Evolutionary conservation across 2,797 vertebrate species (phyloP).

Genomic region (Botia kubotai): DNA sequence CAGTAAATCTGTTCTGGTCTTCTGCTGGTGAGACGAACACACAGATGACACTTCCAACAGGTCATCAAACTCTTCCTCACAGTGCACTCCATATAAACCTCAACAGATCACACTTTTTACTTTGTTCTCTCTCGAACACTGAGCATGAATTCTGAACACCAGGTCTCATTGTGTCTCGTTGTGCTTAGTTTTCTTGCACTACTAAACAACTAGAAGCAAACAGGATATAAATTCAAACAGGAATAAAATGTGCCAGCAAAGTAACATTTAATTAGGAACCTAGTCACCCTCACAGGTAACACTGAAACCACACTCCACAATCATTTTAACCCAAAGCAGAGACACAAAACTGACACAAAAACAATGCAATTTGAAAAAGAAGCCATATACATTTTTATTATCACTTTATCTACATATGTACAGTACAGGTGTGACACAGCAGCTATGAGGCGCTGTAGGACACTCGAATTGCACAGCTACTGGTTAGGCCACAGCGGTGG

Average conservation of each 20-base stretch:
- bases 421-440: conserved; percentile 74
- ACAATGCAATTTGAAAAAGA: conserved; percentile 60
- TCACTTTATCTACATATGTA: conserved; percentile 78
- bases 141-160: neutral
- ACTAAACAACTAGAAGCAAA: no score
- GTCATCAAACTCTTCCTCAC: conserved; percentile 22
- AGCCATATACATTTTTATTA: conserved; percentile 81
- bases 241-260: neutral
- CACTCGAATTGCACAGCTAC: conserved; percentile 76
- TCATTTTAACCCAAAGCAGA: no score
- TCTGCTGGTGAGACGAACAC: neutral
- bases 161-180: neutral
- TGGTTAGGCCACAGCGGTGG: conserved; percentile 75
- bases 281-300: neutral
- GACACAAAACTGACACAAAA: neutral
- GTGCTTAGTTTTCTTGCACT: neutral
- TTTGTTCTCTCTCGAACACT: neutral
- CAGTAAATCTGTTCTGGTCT: conserved; percentile 18
- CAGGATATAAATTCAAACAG: neutral
- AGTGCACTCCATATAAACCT: conserved; percentile 4
- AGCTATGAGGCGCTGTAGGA: conserved; percentile 67
- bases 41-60: neutral
- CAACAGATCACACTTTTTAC: neutral
- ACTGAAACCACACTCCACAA: neutral
- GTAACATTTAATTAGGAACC: neutral